These are phyloP conservation scores for Tenthredo livida DNA, from an alignment of 2,888 invertebrate species.

Conservation along the genomic window DNA sequence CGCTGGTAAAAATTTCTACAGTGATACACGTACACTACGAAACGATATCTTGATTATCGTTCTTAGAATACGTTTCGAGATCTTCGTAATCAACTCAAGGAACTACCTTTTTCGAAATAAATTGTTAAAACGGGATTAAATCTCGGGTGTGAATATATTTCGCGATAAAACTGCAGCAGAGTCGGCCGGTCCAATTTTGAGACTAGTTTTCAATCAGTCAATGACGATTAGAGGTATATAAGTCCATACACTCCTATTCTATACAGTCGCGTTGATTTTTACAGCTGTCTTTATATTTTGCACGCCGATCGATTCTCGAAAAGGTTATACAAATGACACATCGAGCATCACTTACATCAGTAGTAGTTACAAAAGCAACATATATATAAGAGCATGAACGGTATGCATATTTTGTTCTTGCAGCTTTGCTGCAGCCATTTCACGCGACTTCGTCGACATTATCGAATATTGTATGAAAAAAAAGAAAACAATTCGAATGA, in stretches of 20 bases:
- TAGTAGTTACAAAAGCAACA: not conserved
- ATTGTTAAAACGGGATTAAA: too few relatives aligned
- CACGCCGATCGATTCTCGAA: not conserved
- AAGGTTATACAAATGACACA: slow-evolving; percentile 17
- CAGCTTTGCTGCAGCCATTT: not conserved
- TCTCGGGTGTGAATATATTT: too few relatives aligned
- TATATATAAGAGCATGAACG: not conserved
- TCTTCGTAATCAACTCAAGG: too few relatives aligned
- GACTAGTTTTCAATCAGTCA: too few relatives aligned
- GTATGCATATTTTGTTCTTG: not conserved
- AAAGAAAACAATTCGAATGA: not conserved
- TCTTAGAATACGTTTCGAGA: too few relatives aligned
- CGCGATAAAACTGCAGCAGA: too few relatives aligned
- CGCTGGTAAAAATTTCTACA: too few relatives aligned
- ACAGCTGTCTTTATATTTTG: not conserved
- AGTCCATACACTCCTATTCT: not conserved
- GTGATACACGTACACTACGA: too few relatives aligned
- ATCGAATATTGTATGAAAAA: not conserved
- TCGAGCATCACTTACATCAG: not conserved
- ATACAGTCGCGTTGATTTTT: not conserved
- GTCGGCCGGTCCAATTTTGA: too few relatives aligned
- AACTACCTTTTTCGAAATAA: too few relatives aligned
- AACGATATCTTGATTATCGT: too few relatives aligned
- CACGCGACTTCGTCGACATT: not conserved
- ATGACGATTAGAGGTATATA: too few relatives aligned